phyloP scores from a whole-genome alignment of 2,113 vertebrate genomes.

The Takifugu flavidus region DNA sequence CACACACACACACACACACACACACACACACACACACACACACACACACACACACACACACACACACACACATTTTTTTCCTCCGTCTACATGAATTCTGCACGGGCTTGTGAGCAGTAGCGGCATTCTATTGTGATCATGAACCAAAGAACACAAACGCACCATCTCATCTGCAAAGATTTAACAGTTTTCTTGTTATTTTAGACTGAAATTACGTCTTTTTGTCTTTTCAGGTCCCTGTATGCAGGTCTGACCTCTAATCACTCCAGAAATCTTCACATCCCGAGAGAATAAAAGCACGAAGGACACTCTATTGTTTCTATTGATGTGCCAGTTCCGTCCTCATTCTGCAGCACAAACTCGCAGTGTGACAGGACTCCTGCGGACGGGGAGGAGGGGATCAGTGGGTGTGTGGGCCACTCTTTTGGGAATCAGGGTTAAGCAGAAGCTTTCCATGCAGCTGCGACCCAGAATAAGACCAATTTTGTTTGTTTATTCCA shows the following conservation, averaged over 20 bases:
- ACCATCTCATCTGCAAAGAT: too few relatives aligned
- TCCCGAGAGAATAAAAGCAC: constrained; percentile 11
- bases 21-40: constrained; percentile 24
- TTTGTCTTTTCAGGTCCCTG: background rate
- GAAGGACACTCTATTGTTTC: constrained; percentile 26
- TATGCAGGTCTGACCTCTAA: constrained; percentile 29
- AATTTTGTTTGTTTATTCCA: constrained; percentile 5
- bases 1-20: constrained; percentile 25
- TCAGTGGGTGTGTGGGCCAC: constrained; percentile 2
- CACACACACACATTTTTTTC: constrained; percentile 17
- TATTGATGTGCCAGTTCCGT: constrained; percentile 6
- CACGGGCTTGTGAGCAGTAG: constrained; percentile 15
- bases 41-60: constrained; percentile 1
- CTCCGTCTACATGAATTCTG: constrained; percentile 43
- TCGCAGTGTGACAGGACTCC: constrained; percentile 12
- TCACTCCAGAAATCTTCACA: constrained; percentile 2
- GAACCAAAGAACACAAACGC: too few relatives aligned
- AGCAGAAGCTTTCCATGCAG: constrained; percentile 25
- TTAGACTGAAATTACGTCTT: too few relatives aligned
- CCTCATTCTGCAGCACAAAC: constrained; percentile 10
- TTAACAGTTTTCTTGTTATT: too few relatives aligned
- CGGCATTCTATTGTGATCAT: too few relatives aligned
- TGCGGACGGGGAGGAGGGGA: background rate
- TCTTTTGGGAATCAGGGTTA: constrained; percentile 26
- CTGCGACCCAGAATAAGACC: constrained; percentile 46